Evolutionary conservation across 2,797 vertebrate genomes (phyloP).

Genomic region (Fringilla coelebs): DNA sequence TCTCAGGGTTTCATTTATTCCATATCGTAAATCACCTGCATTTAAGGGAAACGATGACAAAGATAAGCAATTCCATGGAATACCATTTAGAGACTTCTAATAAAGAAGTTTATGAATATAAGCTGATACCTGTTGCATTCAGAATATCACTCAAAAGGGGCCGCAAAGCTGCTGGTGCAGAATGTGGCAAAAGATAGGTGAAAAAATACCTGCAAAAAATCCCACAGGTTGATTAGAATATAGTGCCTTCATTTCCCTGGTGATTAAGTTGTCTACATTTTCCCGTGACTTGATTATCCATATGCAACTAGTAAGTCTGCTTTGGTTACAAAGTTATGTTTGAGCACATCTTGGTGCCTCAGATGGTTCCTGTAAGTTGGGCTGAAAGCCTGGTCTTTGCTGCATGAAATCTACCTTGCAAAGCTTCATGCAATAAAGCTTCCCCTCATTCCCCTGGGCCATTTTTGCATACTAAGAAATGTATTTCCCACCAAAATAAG

Average conservation of each 20-base stretch:
- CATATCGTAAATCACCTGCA: constrained; percentile 83
- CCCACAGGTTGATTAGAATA: constrained; percentile 25
- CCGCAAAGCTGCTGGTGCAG: constrained; percentile 81
- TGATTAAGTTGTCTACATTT: not conserved
- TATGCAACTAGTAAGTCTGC: not conserved
- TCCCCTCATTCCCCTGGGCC: not conserved
- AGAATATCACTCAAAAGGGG: constrained; percentile 87
- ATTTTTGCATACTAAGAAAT: not conserved
- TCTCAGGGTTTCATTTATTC: constrained; percentile 84
- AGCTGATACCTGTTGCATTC: constrained; percentile 80
- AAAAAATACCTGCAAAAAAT: constrained; percentile 87
- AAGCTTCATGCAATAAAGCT: not conserved
- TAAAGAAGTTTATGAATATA: not conserved
- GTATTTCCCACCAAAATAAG: not conserved
- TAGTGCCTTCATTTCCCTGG: not conserved
- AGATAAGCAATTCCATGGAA: not conserved
- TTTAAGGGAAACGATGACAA: not conserved
- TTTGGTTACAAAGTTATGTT: not conserved
- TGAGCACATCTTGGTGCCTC: not conserved
- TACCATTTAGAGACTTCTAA: not conserved
- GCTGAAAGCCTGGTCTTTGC: not conserved
- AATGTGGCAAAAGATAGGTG: constrained; percentile 91
- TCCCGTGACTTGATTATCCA: not conserved
- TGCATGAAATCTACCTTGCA: not conserved
- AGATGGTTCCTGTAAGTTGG: not conserved